Conservation (phyloP, 2,113 vertebrate species). For the Rhagologus leucostigma region DNA sequence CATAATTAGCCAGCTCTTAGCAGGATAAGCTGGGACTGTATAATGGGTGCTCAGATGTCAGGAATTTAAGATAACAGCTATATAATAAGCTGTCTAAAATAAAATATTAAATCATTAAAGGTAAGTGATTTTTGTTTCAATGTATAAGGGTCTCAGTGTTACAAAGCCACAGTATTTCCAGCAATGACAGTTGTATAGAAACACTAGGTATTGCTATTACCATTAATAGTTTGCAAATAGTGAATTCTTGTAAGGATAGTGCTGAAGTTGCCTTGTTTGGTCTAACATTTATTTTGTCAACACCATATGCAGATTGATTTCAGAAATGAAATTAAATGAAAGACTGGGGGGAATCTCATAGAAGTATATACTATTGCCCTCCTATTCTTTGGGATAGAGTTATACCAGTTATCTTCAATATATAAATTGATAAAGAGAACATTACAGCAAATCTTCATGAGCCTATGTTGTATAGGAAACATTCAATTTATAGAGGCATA, state of each 20-base stretch:
- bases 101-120: neutral
- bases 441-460: neutral
- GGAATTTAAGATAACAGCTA: neutral
- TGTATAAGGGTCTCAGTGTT: neutral
- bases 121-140: neutral
- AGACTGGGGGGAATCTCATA: neutral
- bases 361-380: neutral
- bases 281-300: neutral
- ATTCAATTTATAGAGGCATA: neutral
- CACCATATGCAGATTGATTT: neutral
- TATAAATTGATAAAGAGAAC: neutral
- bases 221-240: neutral
- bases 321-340: neutral
- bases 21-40: neutral
- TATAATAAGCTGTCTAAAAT: neutral
- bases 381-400: neutral
- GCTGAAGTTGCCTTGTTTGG: neutral
- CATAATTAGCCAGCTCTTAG: neutral
- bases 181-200: neutral
- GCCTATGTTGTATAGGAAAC: neutral
- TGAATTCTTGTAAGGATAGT: neutral
- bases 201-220: neutral
- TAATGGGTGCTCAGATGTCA: neutral
- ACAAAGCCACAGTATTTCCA: neutral
- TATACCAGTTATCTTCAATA: neutral